Percentiles rank a stretch among this genome's conserved stretches.
These are phyloP conservation scores for Argynnis bischoffii DNA, from an alignment of 2,888 invertebrate genomes.

Conservation along the genomic window DNA sequence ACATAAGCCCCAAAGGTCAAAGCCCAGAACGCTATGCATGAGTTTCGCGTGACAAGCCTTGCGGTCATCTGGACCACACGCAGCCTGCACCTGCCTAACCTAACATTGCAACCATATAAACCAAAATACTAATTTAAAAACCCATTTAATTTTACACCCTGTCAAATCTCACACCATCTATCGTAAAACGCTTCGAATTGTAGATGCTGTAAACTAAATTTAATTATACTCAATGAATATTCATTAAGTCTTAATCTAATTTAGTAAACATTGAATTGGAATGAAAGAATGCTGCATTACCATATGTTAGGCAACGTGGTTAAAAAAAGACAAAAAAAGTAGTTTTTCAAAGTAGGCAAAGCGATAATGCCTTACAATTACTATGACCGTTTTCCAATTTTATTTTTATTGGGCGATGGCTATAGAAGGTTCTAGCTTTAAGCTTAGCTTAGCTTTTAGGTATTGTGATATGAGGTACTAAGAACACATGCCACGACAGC, in stretches of 20 bases:
- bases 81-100: constrained; percentile 22
- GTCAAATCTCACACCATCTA: not conserved
- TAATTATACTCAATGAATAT: constrained; percentile 7
- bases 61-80: constrained; percentile 44
- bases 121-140: constrained; percentile 1
- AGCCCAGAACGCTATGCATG: constrained; percentile 38
- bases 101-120: not conserved
- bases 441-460: too few species aligned
- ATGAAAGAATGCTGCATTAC: not conserved
- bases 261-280: not conserved
- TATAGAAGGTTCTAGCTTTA: too few species aligned
- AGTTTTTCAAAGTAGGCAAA: not conserved
- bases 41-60: constrained; percentile 43
- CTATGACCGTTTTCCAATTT: too few species aligned
- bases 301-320: not conserved
- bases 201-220: not conserved
- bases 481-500: too few species aligned
- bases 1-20: constrained; percentile 34
- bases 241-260: constrained; percentile 1
- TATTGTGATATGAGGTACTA: too few species aligned
- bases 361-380: not conserved
- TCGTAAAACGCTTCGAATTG: not conserved
- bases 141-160: not conserved
- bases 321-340: not conserved
- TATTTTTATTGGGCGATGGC: too few species aligned